Evolutionary conservation across 2,113 vertebrate genomes (phyloP).

Genomic region (Prolemur simus): DNA sequence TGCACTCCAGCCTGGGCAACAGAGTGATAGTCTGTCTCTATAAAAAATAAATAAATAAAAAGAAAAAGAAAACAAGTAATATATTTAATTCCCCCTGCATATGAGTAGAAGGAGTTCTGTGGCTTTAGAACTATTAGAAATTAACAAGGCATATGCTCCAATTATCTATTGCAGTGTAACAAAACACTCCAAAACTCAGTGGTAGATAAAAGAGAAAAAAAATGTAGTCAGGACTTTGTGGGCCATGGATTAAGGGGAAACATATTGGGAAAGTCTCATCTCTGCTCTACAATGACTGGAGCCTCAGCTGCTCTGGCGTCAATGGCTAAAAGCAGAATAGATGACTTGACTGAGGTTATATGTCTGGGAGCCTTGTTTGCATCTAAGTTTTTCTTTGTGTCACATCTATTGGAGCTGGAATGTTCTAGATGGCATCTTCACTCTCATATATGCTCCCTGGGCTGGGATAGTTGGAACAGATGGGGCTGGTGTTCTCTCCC

Average conservation of each 20-base stretch:
- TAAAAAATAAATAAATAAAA: no score
- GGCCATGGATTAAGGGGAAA: background rate
- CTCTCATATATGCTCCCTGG: background rate
- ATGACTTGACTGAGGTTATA: background rate
- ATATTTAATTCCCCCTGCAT: background rate
- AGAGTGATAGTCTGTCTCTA: no score
- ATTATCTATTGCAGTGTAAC: background rate
- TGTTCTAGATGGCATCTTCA: background rate
- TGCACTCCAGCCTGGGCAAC: no score
- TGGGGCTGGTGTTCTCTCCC: background rate
- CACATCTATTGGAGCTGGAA: background rate
- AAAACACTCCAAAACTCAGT: background rate
- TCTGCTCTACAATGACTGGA: background rate
- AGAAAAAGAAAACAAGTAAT: background rate
- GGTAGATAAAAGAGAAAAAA: background rate
- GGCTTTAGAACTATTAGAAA: background rate
- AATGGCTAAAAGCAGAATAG: background rate
- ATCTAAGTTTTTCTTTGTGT: background rate
- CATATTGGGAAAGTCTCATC: background rate
- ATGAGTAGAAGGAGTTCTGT: background rate
- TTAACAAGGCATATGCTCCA: background rate
- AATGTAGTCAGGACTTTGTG: background rate
- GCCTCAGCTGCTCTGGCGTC: background rate
- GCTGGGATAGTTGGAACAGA: background rate
- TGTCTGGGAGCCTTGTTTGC: background rate